Percentiles rank a stretch among this genome's conserved stretches.
phyloP scores from a whole-genome alignment of 2,888 invertebrate genomes.

The Pseudolycoriella hygida region DNA sequence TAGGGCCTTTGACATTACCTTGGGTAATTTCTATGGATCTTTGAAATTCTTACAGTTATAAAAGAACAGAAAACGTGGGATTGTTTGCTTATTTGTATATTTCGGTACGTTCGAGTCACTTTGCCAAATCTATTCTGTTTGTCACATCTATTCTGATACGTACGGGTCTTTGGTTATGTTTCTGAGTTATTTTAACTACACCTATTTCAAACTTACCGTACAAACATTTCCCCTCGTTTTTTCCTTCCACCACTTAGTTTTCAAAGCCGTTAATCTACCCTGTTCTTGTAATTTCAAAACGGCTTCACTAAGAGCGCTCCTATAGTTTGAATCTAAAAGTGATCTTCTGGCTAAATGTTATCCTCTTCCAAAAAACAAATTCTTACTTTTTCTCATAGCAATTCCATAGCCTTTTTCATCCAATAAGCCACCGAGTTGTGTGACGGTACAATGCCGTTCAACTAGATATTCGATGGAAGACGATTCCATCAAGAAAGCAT shows the following conservation, averaged over 20 bases:
- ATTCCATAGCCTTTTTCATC: conserved; percentile 61
- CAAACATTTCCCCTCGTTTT: conserved; percentile 58
- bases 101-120: too few species aligned
- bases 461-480: conserved; percentile 56
- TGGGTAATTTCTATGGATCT: too few species aligned
- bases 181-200: too few species aligned
- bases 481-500: conserved; percentile 67
- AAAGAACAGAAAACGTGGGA: too few species aligned
- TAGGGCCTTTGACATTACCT: too few species aligned
- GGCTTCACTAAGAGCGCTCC: conserved; percentile 60
- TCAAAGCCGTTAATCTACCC: conserved; percentile 57
- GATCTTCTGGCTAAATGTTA: not conserved
- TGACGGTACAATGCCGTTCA: conserved; percentile 45
- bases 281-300: conserved; percentile 72
- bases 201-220: conserved; percentile 42
- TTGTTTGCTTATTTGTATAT: too few species aligned
- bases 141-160: too few species aligned
- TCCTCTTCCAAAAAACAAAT: too few species aligned
- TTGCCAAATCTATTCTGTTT: too few species aligned
- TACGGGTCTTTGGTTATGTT: too few species aligned
- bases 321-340: conserved; percentile 33
- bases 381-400: conserved; percentile 45
- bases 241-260: conserved; percentile 83
- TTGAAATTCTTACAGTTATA: too few species aligned
- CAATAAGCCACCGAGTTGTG: conserved; percentile 39